These are phyloP conservation scores for Cyclophora punctaria DNA, from an alignment of 2,888 invertebrate species.

Conservation along the genomic window DNA sequence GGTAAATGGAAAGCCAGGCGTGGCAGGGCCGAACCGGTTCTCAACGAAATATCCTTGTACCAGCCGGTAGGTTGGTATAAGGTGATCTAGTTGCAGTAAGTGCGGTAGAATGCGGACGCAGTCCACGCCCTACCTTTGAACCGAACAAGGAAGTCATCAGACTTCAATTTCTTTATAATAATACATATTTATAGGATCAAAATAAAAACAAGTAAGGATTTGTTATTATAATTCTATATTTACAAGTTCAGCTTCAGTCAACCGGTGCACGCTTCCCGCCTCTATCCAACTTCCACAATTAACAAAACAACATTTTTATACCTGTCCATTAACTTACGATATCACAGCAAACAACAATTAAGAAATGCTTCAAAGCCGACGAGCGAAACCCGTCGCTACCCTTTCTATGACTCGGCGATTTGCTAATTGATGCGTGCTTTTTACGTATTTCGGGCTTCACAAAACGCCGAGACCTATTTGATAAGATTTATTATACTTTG, in stretches of 20 bases:
- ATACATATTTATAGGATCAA: background rate
- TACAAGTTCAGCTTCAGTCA: slow-evolving; percentile 56
- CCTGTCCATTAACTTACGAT: slow-evolving; percentile 69
- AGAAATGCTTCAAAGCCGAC: slow-evolving; percentile 61
- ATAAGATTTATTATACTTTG: slow-evolving; percentile 67
- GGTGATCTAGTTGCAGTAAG: slow-evolving; percentile 65
- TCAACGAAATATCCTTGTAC: slow-evolving; percentile 59
- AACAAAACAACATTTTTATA: slow-evolving; percentile 51
- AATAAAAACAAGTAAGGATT: slow-evolving; percentile 15
- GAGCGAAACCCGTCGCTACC: slow-evolving; percentile 42
- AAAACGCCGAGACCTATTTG: slow-evolving; percentile 50
- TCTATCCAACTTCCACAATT: slow-evolving; percentile 37
- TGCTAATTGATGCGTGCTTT: slow-evolving; percentile 62
- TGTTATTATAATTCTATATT: slow-evolving; percentile 50
- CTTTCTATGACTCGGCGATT: slow-evolving; percentile 61
- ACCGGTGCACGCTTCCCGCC: slow-evolving; percentile 37
- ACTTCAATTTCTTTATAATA: slow-evolving; percentile 25
- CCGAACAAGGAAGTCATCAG: slow-evolving; percentile 52
- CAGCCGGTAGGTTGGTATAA: slow-evolving; percentile 36
- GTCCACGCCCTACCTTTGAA: slow-evolving; percentile 47
- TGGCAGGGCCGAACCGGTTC: slow-evolving; percentile 53
- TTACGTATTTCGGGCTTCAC: slow-evolving; percentile 49
- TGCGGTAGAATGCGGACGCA: slow-evolving; percentile 65
- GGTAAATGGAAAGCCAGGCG: slow-evolving; percentile 69
- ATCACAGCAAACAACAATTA: slow-evolving; percentile 74